Percentiles rank a stretch among this genome's conserved stretches.
These are phyloP conservation scores for Nasua narica DNA, from an alignment of 2,797 vertebrate species.

Conservation along the genomic window DNA sequence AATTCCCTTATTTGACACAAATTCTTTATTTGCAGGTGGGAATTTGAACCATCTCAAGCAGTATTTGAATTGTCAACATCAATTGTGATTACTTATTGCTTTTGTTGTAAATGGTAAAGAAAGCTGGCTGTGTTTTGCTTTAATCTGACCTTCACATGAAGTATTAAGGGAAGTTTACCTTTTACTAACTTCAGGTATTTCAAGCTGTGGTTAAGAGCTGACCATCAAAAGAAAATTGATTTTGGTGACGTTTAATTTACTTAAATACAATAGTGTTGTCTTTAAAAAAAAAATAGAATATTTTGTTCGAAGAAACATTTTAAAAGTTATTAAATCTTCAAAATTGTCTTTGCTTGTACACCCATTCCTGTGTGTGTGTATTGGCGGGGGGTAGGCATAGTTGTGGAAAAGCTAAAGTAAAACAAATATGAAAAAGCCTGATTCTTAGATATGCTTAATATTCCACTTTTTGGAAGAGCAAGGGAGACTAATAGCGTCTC, in stretches of 20 bases:
- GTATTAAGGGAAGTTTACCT: constrained; percentile 51
- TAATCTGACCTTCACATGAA: constrained; percentile 37
- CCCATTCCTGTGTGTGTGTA: neutral
- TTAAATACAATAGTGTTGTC: constrained; percentile 59
- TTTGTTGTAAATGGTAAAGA: constrained; percentile 20
- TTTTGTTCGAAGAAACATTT: neutral
- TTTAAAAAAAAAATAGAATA: constrained; percentile 42
- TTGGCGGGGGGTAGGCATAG: neutral
- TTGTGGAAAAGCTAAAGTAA: neutral
- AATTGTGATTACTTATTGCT: neutral
- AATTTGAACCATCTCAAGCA: neutral
- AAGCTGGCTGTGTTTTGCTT: neutral
- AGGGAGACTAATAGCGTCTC: neutral
- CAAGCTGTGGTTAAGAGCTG: constrained; percentile 56
- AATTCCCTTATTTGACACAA: neutral
- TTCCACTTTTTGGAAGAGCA: neutral
- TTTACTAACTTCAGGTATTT: constrained; percentile 52
- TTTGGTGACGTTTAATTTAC: constrained; percentile 75
- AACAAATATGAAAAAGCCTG: neutral
- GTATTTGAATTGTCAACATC: neutral
- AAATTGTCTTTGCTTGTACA: neutral
- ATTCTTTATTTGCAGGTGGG: neutral
- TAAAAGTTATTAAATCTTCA: neutral
- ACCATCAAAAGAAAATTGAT: constrained; percentile 70
- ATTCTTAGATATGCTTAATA: neutral